phyloP scores from a whole-genome alignment of 2,113 vertebrate species.

The Gopherus evgoodei region DNA sequence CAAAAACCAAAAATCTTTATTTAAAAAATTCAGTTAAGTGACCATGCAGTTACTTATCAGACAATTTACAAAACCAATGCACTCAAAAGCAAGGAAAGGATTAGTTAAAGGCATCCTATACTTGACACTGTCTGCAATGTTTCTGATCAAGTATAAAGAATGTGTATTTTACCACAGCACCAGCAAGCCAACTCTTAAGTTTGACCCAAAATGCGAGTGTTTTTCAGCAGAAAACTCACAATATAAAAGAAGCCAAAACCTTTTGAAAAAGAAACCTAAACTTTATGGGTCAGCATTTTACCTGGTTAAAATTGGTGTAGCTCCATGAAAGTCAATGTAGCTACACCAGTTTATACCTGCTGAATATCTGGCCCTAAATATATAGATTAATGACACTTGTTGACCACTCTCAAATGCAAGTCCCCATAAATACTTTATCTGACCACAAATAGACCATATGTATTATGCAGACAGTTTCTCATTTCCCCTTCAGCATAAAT shows the following conservation, averaged over 20 bases:
- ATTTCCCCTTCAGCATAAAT: background rate
- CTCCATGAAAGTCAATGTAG: background rate
- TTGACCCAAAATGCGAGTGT: background rate
- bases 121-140: background rate
- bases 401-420: background rate
- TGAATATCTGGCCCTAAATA: background rate
- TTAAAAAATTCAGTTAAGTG: background rate
- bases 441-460: background rate
- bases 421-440: background rate
- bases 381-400: rapidly evolving
- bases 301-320: rapidly evolving
- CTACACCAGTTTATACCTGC: rapidly evolving
- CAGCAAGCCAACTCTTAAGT: background rate
- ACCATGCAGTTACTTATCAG: background rate
- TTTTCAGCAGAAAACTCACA: background rate
- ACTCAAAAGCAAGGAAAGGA: background rate
- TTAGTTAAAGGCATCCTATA: background rate
- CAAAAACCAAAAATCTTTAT: background rate
- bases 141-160: background rate
- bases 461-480: background rate
- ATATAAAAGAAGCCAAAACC: background rate
- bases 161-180: background rate
- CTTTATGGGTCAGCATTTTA: background rate
- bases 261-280: background rate
- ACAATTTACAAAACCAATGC: background rate